phyloP scores from a whole-genome alignment of 2,888 invertebrate genomes.

The Cheilosia vernalis region DNA sequence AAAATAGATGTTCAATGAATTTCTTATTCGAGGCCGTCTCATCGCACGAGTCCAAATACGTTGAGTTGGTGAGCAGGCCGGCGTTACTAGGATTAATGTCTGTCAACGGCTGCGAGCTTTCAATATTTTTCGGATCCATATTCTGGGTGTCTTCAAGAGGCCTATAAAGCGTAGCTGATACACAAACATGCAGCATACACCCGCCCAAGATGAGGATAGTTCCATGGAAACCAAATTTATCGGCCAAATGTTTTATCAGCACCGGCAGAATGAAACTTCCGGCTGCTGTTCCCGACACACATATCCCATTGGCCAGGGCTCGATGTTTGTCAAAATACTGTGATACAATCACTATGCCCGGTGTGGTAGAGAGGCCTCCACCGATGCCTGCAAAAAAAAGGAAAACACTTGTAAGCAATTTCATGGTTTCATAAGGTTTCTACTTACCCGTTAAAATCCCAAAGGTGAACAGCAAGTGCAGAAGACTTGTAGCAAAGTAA shows the following conservation, averaged over 20 bases:
- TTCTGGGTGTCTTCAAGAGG: slow-evolving; percentile 83
- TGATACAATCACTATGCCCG: slow-evolving; percentile 91
- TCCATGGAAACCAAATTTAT: slow-evolving; percentile 89
- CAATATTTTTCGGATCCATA: slow-evolving; percentile 76
- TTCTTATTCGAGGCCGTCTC: slow-evolving; percentile 81
- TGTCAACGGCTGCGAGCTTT: slow-evolving; percentile 78
- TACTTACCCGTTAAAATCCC: slow-evolving; percentile 88
- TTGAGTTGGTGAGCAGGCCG: slow-evolving; percentile 82
- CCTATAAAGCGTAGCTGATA: slow-evolving; percentile 88
- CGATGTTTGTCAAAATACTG: slow-evolving; percentile 92
- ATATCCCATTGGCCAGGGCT: slow-evolving; percentile 91
- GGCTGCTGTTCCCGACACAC: slow-evolving; percentile 91
- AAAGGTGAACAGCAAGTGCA: slow-evolving; percentile 89
- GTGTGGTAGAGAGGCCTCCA: slow-evolving; percentile 91
- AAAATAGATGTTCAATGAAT: slow-evolving; percentile 83
- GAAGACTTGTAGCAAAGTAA: slow-evolving; percentile 88
- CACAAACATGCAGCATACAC: slow-evolving; percentile 90
- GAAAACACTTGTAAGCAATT: background rate
- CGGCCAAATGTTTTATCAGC: slow-evolving; percentile 88
- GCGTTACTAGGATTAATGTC: slow-evolving; percentile 81
- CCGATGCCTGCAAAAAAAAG: slow-evolving; percentile 86
- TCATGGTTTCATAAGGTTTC: background rate
- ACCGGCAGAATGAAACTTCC: slow-evolving; percentile 92
- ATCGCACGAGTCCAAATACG: slow-evolving; percentile 82
- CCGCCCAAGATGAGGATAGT: slow-evolving; percentile 88